Base-by-base conservation (phyloP, 2,113 vertebrate genomes). In the Cricetomys ansorgei region DNA sequence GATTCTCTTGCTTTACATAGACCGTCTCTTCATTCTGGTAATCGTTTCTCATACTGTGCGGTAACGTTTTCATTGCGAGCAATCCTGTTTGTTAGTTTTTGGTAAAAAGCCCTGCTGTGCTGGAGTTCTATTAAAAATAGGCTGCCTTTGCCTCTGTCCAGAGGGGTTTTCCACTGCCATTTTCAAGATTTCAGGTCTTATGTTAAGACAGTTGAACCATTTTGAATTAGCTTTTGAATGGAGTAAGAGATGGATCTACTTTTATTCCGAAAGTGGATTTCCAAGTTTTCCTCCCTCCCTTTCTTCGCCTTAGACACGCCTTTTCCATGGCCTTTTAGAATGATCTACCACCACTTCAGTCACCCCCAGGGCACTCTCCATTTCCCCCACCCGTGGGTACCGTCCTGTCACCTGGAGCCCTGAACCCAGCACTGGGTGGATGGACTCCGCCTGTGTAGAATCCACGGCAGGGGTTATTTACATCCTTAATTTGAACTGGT, bases 351-450 rank as follows among this genome's bases (percentile, higher is more conserved):
- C 15, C n/a, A n/a, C 57, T 62, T n/a, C 2, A 43, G 59, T 87
- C 29, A 83, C 73, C 40, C 40, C 31, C 8, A 4, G 43, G 40
- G 37, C 43, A 45, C 1, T 55, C 55, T 53, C 7, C 10, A 37
- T 70, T 19, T 4, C 34, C 34, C 16, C 79, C 37, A 0, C 29
- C 4, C 3, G 0, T 8, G 12, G 7, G 15, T 21, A 50, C 29
- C 4, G 1, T 69, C 21, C 34, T 40, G 76, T 94, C 25, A 85
- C 25, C 65, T 87, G 81, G 31, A n/a, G 19, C 15, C 75, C 81
- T 64, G 77, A 96, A n/a, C 10, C 59, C 21, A 4, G 16, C 29
- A 55, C 31, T 55, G 31, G 4, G 43, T 69, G 43, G 11, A 7
- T 15, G 53, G 53, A 40, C 43, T 50, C 7, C 25, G 40, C 64